Percentiles rank a stretch among this genome's conserved stretches.
Evolutionary conservation across 2,113 vertebrate species (phyloP).

Genomic region (Pao palembangensis): DNA sequence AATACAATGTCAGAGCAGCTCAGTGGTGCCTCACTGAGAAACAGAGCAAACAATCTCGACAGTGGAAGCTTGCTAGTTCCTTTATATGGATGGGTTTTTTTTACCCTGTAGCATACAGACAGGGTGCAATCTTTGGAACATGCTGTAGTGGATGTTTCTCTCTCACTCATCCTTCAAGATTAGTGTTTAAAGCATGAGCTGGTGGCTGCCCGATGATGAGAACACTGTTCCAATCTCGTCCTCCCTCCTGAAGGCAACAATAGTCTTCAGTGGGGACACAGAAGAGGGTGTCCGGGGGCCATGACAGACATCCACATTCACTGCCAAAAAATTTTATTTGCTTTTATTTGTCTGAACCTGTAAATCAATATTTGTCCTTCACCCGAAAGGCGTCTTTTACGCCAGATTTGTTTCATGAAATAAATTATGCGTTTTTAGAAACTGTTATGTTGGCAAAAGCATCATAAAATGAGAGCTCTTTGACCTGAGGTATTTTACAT

Average conservation of each 20-base stretch:
- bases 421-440: too few species aligned
- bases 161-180: conserved; percentile 64
- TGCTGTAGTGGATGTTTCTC: conserved; percentile 56
- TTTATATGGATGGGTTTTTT: conserved; percentile 7
- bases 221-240: conserved; percentile 58
- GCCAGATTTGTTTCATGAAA: too few species aligned
- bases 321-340: conserved; percentile 15
- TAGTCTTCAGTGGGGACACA: conserved; percentile 29
- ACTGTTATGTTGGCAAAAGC: too few species aligned
- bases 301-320: background rate
- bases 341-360: too few species aligned
- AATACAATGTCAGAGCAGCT: conserved; percentile 17
- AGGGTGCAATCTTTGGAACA: conserved; percentile 52
- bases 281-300: conserved; percentile 27
- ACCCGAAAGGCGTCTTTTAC: too few species aligned
- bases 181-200: conserved; percentile 66
- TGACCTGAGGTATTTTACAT: too few species aligned
- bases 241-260: conserved; percentile 23
- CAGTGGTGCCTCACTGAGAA: conserved; percentile 17
- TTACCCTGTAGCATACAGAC: conserved; percentile 33
- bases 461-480: too few species aligned
- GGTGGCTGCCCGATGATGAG: conserved; percentile 57
- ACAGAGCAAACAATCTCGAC: conserved; percentile 21
- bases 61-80: conserved; percentile 36
- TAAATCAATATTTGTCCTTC: too few species aligned